phyloP scores from a whole-genome alignment of 2,113 vertebrate genomes.

The Cochlearius cochlearius region DNA sequence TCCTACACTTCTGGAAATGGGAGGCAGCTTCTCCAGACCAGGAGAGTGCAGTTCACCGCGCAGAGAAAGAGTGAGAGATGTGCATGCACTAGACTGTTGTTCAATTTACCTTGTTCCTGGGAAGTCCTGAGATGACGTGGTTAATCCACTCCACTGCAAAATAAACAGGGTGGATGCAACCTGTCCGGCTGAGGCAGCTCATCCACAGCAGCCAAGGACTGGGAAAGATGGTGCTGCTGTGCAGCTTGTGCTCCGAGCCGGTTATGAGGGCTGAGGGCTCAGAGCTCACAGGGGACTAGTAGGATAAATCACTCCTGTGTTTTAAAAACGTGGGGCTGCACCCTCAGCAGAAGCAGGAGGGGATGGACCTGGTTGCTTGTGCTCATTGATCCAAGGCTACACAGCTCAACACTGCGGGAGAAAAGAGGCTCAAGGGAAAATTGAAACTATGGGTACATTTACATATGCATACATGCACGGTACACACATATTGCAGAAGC shows the following conservation, averaged over 20 bases:
- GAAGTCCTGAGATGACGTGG: fast-evolving
- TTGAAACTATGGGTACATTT: neutral
- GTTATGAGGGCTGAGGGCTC: neutral
- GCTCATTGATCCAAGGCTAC: neutral
- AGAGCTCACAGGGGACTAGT: neutral
- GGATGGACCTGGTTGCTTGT: neutral
- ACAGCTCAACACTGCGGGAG: neutral
- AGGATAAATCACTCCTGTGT: neutral
- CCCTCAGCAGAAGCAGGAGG: neutral
- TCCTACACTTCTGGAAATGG: neutral
- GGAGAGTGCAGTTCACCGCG: neutral
- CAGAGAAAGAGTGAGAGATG: neutral
- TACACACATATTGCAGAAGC: neutral
- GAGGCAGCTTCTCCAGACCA: neutral
- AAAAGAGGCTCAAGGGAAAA: neutral
- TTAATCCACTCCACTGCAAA: neutral
- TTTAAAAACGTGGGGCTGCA: neutral
- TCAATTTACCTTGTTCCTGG: neutral
- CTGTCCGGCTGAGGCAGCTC: neutral
- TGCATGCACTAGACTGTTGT: fast-evolving
- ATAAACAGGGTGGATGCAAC: neutral
- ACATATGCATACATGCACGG: fast-evolving
- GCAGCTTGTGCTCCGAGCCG: neutral
- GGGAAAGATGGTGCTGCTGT: neutral
- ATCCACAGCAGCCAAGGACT: neutral